These are phyloP conservation scores for Lemur catta DNA, from an alignment of 2,797 vertebrate species.

Conservation along the genomic window DNA sequence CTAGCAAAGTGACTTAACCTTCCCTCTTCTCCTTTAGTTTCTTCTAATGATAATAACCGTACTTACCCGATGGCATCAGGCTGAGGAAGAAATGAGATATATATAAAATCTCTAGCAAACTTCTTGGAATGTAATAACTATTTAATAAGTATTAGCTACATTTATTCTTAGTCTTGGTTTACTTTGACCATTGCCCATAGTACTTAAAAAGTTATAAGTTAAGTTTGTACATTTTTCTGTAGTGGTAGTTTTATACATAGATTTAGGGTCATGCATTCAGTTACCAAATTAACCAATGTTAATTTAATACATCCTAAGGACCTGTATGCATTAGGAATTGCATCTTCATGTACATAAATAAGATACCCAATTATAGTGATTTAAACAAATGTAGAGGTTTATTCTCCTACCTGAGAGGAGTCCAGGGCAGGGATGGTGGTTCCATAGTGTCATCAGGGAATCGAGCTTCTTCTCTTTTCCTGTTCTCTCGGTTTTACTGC, in stretches of 20 bases:
- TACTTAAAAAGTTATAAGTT: background rate
- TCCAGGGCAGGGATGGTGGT: background rate
- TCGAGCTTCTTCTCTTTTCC: background rate
- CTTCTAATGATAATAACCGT: background rate
- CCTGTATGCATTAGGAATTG: background rate
- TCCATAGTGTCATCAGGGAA: background rate
- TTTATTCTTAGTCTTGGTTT: constrained; percentile 30
- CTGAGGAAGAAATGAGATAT: background rate
- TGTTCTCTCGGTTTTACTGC: background rate
- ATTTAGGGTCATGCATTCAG: background rate
- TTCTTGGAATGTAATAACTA: background rate
- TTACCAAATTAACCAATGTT: background rate
- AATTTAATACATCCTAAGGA: background rate
- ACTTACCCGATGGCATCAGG: background rate
- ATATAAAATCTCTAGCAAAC: background rate
- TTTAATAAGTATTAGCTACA: background rate
- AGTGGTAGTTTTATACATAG: background rate
- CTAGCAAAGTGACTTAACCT: background rate
- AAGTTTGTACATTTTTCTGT: background rate
- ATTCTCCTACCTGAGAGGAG: background rate
- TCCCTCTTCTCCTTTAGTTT: background rate
- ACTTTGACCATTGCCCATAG: background rate
- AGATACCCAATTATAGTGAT: background rate
- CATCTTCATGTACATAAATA: background rate
- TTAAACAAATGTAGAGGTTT: background rate